Evolutionary conservation across 23 tunicate species (phyloP), one percentile per base, ranked within the genome.

Genomic region (Trididemnum clinides): DNA sequence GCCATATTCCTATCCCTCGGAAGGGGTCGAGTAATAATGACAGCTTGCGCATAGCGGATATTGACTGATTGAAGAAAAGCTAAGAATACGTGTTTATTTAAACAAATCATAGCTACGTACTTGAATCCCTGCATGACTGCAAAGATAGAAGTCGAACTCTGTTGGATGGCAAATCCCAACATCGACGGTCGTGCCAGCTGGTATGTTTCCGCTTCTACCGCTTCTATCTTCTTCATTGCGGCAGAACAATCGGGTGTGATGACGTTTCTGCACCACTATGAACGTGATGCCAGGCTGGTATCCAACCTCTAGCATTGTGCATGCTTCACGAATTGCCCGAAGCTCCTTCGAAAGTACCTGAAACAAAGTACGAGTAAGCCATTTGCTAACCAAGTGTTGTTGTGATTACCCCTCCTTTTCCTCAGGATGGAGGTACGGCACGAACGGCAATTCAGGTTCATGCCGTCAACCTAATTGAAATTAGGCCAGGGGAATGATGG

Each of bases 131-230:
- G 99, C 99, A 34, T 96, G 99, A 33, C 92, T 87, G 90, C 99
- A 96, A 33, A 96, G 81, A 49, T 96, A 96, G 90, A 96, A 96
- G 71, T 96, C 99, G 72, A 96, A 96, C 82, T 96, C 99, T 27
- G 99, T 96, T 10, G 99, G 99, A 36, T 96, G 99, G 30, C 99
- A 96, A 32, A 96, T 96, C 28, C 99, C 99, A 51, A 88, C 63
- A 57, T 96, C 99, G 51, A 96, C 99, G 23, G 99, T 96, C 36
- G 99, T 96, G 0, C 99, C 99, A 21, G 99, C 99, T n/a, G 99
- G 99, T 0, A 95, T 95, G 89, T 95, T 95, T 30, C 92, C 92
- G 76, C 95, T 88, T 64, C 89, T 92, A 1, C 99, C 99, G 69
- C 96, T 97, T 51, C 91, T 72, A 71, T 97, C 99, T 33, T 92